Percentiles rank a stretch among this genome's conserved stretches.
Conservation (phyloP, 2,888 invertebrate genomes). For the Gastracanthus pulcherrimus region DNA sequence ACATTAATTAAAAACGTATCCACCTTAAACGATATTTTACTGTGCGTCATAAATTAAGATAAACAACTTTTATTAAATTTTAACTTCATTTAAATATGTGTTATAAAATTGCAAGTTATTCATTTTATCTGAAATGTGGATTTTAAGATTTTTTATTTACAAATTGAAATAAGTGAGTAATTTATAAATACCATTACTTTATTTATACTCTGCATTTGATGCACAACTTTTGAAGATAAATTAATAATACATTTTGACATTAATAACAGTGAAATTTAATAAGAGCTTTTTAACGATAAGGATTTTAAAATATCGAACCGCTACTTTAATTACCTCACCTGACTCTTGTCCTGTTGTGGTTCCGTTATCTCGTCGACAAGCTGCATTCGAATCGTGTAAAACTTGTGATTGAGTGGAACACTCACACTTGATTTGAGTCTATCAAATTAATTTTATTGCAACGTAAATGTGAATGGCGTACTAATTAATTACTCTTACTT, state of each 20-base stretch:
- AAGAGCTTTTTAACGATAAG: slow-evolving; percentile 39
- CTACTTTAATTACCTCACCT: slow-evolving; percentile 50
- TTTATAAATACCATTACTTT: not conserved
- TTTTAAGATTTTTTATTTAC: not conserved
- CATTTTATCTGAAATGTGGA: not conserved
- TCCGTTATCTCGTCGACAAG: slow-evolving; percentile 40
- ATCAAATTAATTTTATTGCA: slow-evolving; percentile 19
- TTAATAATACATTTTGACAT: slow-evolving; percentile 16
- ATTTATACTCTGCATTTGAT: not conserved
- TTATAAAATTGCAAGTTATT: not conserved
- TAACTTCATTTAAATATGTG: not conserved
- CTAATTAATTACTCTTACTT: slow-evolving; percentile 11
- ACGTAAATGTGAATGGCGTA: not conserved
- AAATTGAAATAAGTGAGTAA: slow-evolving; percentile 3
- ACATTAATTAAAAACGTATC: not conserved
- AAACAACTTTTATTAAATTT: not conserved
- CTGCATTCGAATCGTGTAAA: slow-evolving; percentile 29
- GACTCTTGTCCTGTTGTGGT: slow-evolving; percentile 39
- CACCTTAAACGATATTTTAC: not conserved
- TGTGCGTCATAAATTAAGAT: not conserved
- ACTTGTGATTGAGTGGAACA: slow-evolving; percentile 26
- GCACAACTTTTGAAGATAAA: slow-evolving; percentile 21
- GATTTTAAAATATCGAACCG: slow-evolving; percentile 48
- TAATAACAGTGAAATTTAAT: slow-evolving; percentile 50
- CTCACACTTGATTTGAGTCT: slow-evolving; percentile 18